Base-by-base conservation (phyloP, 2,888 invertebrate genomes). In the Therioaphis trifolii region DNA sequence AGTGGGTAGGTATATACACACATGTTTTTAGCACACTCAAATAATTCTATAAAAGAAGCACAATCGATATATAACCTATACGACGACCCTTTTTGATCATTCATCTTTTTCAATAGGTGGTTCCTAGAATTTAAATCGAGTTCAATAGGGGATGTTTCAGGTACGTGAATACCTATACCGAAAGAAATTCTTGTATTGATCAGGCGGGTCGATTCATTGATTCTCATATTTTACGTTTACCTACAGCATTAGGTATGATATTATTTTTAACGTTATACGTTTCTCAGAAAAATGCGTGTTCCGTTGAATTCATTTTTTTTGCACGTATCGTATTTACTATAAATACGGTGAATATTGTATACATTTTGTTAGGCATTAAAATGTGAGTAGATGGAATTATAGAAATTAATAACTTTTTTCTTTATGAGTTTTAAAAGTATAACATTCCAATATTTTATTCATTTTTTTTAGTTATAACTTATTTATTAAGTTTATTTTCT, bases 41-140 rank as follows among this genome's bases (percentile, higher is more conserved):
- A 46, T 77, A 49, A 74, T 74, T 74, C 52, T 49, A n/a, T n/a
- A 68, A n/a, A 49, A 35, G 78, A 78, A 66, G 15, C 11, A 61
- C 5, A 43, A 21, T 63, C 63, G 29, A 11, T 11, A 58, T 46
- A 75, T 58, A 43, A 21, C 15, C 15, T 27, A 24, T 18, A 49
- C 52, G 12, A 14, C 29, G 24, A 79, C 43, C 69, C 79, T 69
- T 46, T 52, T 43, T 71, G 29, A 72, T 61, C 46, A 24, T 80
- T 68, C n/a, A 21, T 66, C 21, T 58, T 68, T 80, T 71, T 63
- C 15, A 29, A 46, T 58, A 71, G 27, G 1, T 58, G 21, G 46
- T 72, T 61, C 49, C 15, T 11, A 49, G 46, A 72, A 80, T 72
- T 18, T 9, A 72, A n/a, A 21, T 58, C 15, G 18, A 35, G 15